Base-by-base conservation (phyloP, 2,888 invertebrate species). In the Metalampra italica region DNA sequence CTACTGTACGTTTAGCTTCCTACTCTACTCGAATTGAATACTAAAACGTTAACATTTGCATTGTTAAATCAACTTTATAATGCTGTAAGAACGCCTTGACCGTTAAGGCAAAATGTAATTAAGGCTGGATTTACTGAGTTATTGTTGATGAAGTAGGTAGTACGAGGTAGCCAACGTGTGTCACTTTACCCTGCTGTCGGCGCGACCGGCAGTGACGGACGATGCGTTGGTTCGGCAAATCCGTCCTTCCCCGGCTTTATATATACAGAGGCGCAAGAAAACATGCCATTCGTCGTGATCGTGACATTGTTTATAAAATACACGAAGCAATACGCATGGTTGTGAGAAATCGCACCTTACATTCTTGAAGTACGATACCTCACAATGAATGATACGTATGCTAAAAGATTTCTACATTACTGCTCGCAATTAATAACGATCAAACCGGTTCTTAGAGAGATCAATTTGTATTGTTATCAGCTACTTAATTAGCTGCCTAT, bases 11-110 rank as follows among this genome's bases (percentile, higher is more conserved):
- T 48, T n/a, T n/a, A 38, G 62, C 55, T 68, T 71, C 69, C 67
- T 66, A 65, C 66, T 57, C 57, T 56, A 58, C 62, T 62, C 60
- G 68, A 67, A 71, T 71, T 22, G 22, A 22, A 22, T 22, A 67
- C 62, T 56, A 65, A 67, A 9, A 54, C 52, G 43, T 22, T 51
- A 45, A 48, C 42, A 60, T 60, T 57, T 54, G 49, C 56, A 59
- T 61, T 51, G 48, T 51, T 51, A 46, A 50, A 44, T 51, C 46
- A 51, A 46, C 45, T 38, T 43, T 39, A 42, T 43, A 40, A 43
- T 46, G 36, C 5, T 22, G 22, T 22, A 22, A 22, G 22, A 45
- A 40, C 43, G 43, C 53, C 50, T 56, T 51, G 52, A 50, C 50
- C 34, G 34, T 11, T 34, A 22, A 22, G 22, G 22, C 22, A 22